Evolutionary conservation across 2,797 vertebrate genomes (phyloP).

Genomic region (Adelosebastes latens): DNA sequence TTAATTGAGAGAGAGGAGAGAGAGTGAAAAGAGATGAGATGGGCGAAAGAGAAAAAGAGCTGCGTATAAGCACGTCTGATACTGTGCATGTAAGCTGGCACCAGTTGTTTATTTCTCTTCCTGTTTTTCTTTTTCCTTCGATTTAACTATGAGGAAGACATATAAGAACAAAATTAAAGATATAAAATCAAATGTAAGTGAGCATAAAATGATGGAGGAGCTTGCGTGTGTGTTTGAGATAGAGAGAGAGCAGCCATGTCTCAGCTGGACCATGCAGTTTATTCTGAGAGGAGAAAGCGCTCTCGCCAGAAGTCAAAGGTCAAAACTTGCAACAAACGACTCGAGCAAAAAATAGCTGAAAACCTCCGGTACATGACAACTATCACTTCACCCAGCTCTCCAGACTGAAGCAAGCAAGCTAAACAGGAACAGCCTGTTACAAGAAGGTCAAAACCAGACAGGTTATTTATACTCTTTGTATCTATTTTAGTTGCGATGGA

Average conservation of each 20-base stretch:
- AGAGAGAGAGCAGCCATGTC: background rate
- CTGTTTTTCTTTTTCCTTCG: background rate
- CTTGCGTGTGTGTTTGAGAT: too few species aligned
- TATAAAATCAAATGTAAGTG: background rate
- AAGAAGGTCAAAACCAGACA: conserved; percentile 26
- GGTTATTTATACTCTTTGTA: background rate
- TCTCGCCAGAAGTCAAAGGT: conserved; percentile 33
- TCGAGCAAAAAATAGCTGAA: conserved; percentile 19
- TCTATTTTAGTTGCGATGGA: conserved; percentile 18
- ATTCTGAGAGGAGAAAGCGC: conserved; percentile 15
- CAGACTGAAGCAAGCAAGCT: background rate
- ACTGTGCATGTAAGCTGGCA: background rate
- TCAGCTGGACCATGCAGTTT: conserved; percentile 11
- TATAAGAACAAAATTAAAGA: background rate
- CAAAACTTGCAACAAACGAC: conserved; percentile 7
- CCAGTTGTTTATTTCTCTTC: background rate
- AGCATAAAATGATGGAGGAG: background rate
- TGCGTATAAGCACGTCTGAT: background rate
- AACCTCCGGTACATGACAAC: conserved; percentile 7
- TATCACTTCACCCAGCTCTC: conserved; percentile 22
- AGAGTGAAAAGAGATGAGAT: background rate
- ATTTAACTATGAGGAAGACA: background rate
- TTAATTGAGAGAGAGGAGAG: conserved; percentile 18
- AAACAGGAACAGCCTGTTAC: background rate
- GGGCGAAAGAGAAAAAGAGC: background rate